Evolutionary conservation across 2,797 vertebrate genomes (phyloP).

Genomic region (Thripadectes ignobilis): DNA sequence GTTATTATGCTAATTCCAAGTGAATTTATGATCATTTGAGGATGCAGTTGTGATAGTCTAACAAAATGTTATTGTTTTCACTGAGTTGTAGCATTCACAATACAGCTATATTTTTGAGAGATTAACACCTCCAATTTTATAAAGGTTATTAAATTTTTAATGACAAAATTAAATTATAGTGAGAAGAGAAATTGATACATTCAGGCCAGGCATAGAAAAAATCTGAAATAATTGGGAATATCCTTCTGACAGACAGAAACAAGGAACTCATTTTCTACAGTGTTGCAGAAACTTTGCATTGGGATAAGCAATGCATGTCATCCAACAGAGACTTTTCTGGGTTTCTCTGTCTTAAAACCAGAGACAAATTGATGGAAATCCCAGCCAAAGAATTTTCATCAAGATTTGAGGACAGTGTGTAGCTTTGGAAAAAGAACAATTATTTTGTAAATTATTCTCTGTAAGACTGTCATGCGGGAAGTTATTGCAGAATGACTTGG

Average conservation of each 20-base stretch:
- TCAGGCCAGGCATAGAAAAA: background rate
- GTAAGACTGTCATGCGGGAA: background rate
- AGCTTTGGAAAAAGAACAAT: background rate
- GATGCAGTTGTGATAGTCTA: background rate
- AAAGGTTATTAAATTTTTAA: background rate
- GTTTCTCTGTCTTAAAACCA: background rate
- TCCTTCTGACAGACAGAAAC: background rate
- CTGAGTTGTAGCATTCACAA: background rate
- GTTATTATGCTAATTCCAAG: constrained; percentile 36
- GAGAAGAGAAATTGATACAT: background rate
- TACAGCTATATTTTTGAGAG: background rate
- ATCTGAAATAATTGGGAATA: background rate
- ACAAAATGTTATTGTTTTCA: constrained; percentile 30
- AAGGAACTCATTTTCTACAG: background rate
- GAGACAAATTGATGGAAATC: background rate
- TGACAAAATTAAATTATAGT: background rate
- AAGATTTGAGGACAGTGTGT: background rate
- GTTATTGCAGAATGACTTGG: background rate
- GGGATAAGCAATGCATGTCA: background rate
- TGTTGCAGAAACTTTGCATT: background rate
- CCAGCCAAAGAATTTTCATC: background rate
- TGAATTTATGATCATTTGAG: constrained; percentile 20
- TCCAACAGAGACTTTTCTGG: background rate
- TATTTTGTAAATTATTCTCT: background rate
- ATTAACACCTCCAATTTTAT: constrained; percentile 36